phyloP scores from a whole-genome alignment of 2,797 vertebrate species.

The Notolabrus celidotus region DNA sequence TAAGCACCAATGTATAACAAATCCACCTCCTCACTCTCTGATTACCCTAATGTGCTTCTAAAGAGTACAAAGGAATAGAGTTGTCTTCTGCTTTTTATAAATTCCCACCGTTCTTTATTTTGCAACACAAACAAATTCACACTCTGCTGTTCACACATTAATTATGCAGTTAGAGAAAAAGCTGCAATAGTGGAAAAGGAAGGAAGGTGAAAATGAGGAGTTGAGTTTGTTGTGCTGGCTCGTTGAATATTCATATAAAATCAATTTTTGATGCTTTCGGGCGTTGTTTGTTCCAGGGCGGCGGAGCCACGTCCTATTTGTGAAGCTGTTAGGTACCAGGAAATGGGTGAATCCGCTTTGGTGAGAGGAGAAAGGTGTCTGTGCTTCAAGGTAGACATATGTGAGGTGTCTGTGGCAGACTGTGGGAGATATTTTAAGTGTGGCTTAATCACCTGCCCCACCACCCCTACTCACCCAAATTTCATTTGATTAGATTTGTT shows the following conservation, averaged over 20 bases:
- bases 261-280: slow-evolving; percentile 88
- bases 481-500: slow-evolving; percentile 61
- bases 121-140: slow-evolving; percentile 87
- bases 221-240: slow-evolving; percentile 77
- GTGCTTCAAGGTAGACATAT: slow-evolving; percentile 71
- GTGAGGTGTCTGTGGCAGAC: slow-evolving; percentile 66
- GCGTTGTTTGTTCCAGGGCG: slow-evolving; percentile 89
- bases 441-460: slow-evolving; percentile 50
- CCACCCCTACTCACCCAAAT: slow-evolving; percentile 46
- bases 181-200: slow-evolving; percentile 85
- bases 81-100: slow-evolving; percentile 57
- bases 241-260: slow-evolving; percentile 93
- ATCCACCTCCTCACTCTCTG: slow-evolving; percentile 19
- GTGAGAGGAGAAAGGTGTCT: slow-evolving; percentile 77
- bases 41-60: slow-evolving; percentile 54
- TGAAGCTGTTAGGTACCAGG: slow-evolving; percentile 82
- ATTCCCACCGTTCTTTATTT: slow-evolving; percentile 82
- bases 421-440: slow-evolving; percentile 64
- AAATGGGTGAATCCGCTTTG: slow-evolving; percentile 77
- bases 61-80: slow-evolving; percentile 62
- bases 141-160: slow-evolving; percentile 88
- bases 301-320: slow-evolving; percentile 83
- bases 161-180: slow-evolving; percentile 92
- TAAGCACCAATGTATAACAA: slow-evolving; percentile 24
- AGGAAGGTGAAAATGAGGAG: slow-evolving; percentile 92